Base-by-base conservation (phyloP, 1,140 invertebrate species). In the Drosophila athabasca region DNA sequence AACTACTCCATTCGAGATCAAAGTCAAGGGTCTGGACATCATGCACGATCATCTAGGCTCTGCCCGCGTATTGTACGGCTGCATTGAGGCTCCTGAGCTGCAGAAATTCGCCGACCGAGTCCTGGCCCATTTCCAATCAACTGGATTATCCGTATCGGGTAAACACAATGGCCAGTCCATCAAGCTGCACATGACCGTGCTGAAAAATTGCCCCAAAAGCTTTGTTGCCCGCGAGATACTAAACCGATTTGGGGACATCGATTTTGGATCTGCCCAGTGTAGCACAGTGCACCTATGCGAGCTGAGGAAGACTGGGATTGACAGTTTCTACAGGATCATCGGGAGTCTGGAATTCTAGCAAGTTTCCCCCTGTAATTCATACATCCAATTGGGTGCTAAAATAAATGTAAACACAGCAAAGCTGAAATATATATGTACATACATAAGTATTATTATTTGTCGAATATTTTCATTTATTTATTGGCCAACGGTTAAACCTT, bases 31-130 rank as follows among this genome's bases (percentile, higher is more conserved):
- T 7, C 79, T 97, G 31, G 95, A 96, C 85, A 95, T 95, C 64
- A 97, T 97, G 96, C 97, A 97, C 91, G 96, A 97, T 92, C 96
- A 97, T 93, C 95, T 95, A 5, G 90, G 93, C 45, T 93, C 94
- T 55, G 94, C 95, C 1, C 93, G 94, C 74, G 93, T 97, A 19
- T 78, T 97, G 1, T 97, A 96, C 91, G 96, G 93, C 0, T 94
- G 94, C 91, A 91, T 97, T 1, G 84, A 83, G 22, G 90, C 92
- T 17, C 76, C 62, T 31, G 82, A 92, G n/a, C 66, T 93, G 29
- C 88, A 89, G 54, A 66, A 78, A 39, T 90, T 91, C 17, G 80
- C 78, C 0, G 58, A 91, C 53, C 78, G 92, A 53, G 92, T 92
- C 54, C 89, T 96, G 2, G 94, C 96, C 89, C 91, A 93, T 62